Percentiles rank a stretch among this genome's conserved stretches.
Evolutionary conservation across 2,113 vertebrate species (phyloP).

Genomic region (Zosterops japonicus): DNA sequence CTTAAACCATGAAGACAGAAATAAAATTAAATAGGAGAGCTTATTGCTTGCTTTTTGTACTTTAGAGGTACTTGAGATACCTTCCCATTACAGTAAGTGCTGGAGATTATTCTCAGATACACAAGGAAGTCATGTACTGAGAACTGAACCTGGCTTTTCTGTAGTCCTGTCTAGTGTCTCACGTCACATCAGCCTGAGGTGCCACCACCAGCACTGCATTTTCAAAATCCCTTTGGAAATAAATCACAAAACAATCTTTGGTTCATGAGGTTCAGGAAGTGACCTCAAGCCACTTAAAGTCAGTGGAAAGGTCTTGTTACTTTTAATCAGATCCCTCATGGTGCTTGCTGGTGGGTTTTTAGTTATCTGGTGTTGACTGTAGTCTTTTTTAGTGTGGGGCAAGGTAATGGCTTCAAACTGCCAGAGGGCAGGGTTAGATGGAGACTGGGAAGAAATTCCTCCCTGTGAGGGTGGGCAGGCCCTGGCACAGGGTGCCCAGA

Average conservation of each 20-base stretch:
- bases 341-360: not conserved
- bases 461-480: fast-evolving
- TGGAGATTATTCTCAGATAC: not conserved
- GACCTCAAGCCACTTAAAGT: not conserved
- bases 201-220: not conserved
- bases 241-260: not conserved
- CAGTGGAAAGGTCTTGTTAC: not conserved
- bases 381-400: not conserved
- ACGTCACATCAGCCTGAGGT: not conserved
- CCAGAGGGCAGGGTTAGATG: not conserved
- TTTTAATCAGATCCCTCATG: not conserved
- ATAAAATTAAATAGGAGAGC: not conserved
- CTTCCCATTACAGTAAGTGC: not conserved
- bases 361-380: not conserved
- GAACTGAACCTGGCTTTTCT: not conserved
- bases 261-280: not conserved
- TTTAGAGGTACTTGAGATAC: not conserved
- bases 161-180: not conserved
- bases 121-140: not conserved
- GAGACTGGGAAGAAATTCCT: not conserved
- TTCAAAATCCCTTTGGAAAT: not conserved
- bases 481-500: not conserved
- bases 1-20: not conserved
- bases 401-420: not conserved
- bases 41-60: not conserved